Conservation (phyloP, 92 coral and sea anemone genomes). For the Meandrina meandrites region DNA sequence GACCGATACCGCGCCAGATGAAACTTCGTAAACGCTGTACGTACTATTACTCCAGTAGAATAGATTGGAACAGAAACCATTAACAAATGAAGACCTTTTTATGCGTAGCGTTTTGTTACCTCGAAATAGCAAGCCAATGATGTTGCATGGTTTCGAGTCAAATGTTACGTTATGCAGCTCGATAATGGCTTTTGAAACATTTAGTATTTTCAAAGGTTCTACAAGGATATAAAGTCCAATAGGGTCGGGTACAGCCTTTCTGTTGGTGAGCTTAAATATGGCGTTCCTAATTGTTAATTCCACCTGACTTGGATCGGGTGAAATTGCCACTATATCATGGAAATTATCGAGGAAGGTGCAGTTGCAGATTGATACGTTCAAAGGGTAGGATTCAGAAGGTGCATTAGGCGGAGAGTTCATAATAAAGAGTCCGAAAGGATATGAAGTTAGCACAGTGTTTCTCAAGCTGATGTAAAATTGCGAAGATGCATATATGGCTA, state of each 20-base stretch:
- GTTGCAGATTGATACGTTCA: neutral
- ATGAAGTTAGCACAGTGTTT: neutral
- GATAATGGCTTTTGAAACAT: neutral
- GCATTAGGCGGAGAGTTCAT: too few species aligned
- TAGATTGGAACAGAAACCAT: neutral
- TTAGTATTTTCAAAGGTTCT: neutral
- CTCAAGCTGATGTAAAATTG: neutral
- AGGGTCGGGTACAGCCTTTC: neutral
- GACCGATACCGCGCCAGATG: constrained; percentile 32
- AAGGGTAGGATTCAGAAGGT: neutral
- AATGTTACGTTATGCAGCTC: constrained; percentile 14
- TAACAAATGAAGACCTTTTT: neutral
- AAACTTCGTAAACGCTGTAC: neutral
- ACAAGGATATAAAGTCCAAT: neutral
- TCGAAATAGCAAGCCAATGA: neutral
- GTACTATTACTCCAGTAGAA: neutral
- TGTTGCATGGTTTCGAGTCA: neutral
- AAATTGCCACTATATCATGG: neutral
- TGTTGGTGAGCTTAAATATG: neutral
- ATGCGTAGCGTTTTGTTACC: neutral
- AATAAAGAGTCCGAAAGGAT: neutral
- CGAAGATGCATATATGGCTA: neutral
- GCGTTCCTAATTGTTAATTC: neutral
- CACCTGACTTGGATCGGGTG: neutral
- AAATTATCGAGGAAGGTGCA: constrained; percentile 7